Percentiles rank a stretch among this genome's conserved stretches.
phyloP scores from a whole-genome alignment of 2,797 vertebrate species.

The Pangasius mekongensis region DNA sequence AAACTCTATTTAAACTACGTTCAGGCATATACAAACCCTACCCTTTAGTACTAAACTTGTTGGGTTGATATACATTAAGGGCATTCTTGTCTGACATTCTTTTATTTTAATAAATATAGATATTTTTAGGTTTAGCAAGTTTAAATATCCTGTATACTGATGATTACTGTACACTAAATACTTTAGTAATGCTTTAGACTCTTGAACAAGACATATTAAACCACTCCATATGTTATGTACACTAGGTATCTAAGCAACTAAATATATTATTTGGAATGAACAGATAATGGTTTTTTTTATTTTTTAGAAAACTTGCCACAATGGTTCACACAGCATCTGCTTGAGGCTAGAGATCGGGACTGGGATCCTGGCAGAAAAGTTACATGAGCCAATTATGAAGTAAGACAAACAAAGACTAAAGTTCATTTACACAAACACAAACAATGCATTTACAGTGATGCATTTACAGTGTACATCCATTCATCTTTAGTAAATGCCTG shows the following conservation, averaged over 20 bases:
- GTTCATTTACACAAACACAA: background rate
- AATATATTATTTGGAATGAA: background rate
- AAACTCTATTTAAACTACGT: constrained; percentile 47
- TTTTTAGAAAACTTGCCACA: background rate
- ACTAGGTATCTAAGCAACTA: background rate
- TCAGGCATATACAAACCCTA: constrained; percentile 24
- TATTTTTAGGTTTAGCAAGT: background rate
- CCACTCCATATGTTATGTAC: background rate
- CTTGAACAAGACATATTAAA: background rate
- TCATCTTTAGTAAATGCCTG: background rate
- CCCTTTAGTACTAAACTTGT: constrained; percentile 37
- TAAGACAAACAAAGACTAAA: background rate
- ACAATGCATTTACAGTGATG: background rate
- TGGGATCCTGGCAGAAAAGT: background rate
- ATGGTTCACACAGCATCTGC: background rate
- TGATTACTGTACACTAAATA: background rate
- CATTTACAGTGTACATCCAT: too few species aligned
- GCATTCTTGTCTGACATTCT: background rate
- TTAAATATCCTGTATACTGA: background rate
- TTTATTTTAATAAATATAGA: background rate
- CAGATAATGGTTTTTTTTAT: background rate
- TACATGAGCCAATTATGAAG: background rate
- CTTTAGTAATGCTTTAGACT: background rate
- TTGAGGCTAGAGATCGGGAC: background rate
- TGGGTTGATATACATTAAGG: background rate